A percentile compares a stretch with the other conserved stretches of the same genome.
phyloP scores from a whole-genome alignment of 2,113 vertebrate genomes.

The Ciconia stormi region DNA sequence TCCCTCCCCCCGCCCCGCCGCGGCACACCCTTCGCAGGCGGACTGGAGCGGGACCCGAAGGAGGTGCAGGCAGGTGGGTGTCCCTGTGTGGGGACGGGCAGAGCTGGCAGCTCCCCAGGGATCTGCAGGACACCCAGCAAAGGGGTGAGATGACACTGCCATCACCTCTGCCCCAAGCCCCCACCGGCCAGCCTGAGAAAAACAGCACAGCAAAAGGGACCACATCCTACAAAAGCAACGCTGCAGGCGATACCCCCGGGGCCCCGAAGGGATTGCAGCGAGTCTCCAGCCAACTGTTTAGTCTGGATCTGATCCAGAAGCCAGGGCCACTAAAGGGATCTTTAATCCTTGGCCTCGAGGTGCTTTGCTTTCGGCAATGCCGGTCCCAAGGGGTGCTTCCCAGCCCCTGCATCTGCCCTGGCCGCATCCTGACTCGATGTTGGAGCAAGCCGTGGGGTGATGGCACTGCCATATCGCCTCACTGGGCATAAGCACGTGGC shows the following conservation, averaged over 20 bases:
- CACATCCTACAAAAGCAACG: background rate
- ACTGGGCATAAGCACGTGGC: background rate
- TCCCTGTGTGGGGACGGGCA: background rate
- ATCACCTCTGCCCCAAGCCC: background rate
- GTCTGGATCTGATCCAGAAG: slow-evolving; percentile 1
- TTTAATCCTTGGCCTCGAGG: background rate
- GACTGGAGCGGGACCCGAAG: background rate
- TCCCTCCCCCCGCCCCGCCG: accelerated
- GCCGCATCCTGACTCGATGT: accelerated
- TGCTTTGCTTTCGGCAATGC: background rate
- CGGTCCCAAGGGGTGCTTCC: background rate
- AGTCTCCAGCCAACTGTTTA: background rate
- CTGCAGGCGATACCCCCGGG: background rate
- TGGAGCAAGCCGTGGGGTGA: background rate
- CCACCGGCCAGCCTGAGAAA: background rate
- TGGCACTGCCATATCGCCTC: background rate
- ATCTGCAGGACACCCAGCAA: background rate
- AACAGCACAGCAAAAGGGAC: background rate
- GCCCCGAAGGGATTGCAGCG: background rate
- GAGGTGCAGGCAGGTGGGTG: background rate
- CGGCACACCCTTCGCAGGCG: background rate
- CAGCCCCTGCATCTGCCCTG: background rate
- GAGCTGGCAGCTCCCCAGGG: background rate
- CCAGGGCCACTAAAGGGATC: background rate
- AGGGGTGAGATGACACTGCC: background rate